phyloP scores from a whole-genome alignment of 2,113 vertebrate species.

The Seriola rivoliana region DNA sequence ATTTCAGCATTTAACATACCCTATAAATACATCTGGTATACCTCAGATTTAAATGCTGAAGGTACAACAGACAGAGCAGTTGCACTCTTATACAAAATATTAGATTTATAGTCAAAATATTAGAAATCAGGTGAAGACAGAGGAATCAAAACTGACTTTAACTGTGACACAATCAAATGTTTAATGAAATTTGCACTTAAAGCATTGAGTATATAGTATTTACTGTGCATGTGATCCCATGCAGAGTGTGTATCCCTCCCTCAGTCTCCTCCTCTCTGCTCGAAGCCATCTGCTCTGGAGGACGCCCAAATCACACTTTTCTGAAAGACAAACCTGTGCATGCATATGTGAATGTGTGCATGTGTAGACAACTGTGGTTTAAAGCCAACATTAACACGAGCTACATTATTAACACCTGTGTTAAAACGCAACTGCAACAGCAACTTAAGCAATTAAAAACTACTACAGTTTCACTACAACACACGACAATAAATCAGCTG shows the following conservation, averaged over 20 bases:
- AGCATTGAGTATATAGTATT: neutral
- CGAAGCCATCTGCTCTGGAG: constrained; percentile 35
- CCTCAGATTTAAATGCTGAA: no score
- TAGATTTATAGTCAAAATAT: neutral
- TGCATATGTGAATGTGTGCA: neutral
- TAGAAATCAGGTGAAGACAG: neutral
- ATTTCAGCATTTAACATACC: neutral
- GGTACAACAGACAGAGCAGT: neutral
- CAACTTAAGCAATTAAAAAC: neutral
- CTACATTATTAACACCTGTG: constrained; percentile 13
- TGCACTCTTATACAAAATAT: neutral
- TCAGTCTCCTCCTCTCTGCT: constrained; percentile 21
- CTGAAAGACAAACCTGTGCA: constrained; percentile 32
- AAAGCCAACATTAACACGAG: constrained; percentile 24
- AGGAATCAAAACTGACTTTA: neutral
- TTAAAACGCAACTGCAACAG: neutral
- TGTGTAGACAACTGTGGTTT: neutral
- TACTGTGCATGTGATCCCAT: neutral
- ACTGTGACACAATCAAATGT: neutral
- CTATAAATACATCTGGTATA: neutral
- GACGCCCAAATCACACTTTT: constrained; percentile 30
- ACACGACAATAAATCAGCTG: neutral
- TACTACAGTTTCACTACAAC: neutral
- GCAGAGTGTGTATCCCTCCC: neutral
- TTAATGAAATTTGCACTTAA: neutral